Evolutionary conservation across 53 echinoderm and acorn worm genomes (phyloP).

Genomic region (Crossaster papposus): DNA sequence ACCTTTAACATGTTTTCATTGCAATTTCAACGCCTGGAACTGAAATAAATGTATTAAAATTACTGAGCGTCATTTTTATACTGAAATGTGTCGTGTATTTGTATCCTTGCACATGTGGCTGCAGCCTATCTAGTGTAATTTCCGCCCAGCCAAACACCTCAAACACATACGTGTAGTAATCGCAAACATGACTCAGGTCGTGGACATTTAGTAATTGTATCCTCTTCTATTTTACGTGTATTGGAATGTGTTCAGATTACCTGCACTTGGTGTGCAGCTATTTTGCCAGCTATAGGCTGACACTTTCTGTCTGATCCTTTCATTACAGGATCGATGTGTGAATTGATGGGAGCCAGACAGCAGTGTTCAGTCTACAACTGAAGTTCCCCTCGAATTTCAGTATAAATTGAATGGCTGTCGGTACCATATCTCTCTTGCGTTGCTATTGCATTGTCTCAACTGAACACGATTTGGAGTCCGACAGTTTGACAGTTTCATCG

Average conservation of each 20-base stretch:
- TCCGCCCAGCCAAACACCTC: too few species aligned
- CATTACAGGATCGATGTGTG: conserved; percentile 22
- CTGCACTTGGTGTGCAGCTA: not conserved
- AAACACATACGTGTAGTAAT: too few species aligned
- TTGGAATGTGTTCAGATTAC: conserved; percentile 11
- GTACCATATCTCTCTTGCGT: not conserved
- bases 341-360: conserved; percentile 14
- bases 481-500: too few species aligned
- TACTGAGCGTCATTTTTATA: too few species aligned
- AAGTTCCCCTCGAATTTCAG: not conserved
- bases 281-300: not conserved
- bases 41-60: too few species aligned
- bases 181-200: not conserved
- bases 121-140: too few species aligned
- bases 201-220: conserved; percentile 11
- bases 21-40: too few species aligned
- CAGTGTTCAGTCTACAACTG: not conserved
- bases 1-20: too few species aligned
- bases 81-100: too few species aligned
- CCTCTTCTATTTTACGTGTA: not conserved
- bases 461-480: too few species aligned
- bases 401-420: not conserved
- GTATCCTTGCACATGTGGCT: too few species aligned
- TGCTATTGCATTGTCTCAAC: too few species aligned
- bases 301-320: conserved; percentile 2